Evolutionary conservation across 2,113 vertebrate genomes (phyloP), one percentile per base, ranked within the genome.

Genomic region (Cathartes aura): DNA sequence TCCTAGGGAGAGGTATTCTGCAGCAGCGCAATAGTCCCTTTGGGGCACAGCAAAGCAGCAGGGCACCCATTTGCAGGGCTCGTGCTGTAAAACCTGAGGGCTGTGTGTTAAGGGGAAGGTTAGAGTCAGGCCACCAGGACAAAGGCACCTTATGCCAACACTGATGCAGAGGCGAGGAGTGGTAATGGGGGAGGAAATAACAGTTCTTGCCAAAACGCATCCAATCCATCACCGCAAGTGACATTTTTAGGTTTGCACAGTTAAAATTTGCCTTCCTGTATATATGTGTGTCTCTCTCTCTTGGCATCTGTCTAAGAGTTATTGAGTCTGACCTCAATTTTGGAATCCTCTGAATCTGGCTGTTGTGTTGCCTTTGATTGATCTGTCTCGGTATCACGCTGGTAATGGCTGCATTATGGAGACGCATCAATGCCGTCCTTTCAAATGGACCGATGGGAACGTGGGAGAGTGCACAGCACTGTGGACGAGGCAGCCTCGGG

Each of bases 401-500:
- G 94, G 83, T 94, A 96, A 97, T 94, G 93, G 91, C 75, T 79
- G 85, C 94, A 83, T 95, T 91, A 94, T 86, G 50, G 94, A 94
- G 89, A 16, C 67, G 82, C 91, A 68, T 94, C 96, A 95, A 87
- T 96, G 87, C 84, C 73, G 45, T 92, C 58, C 91, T 97, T 95
- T 95, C 73, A 95, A 10, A 71, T 0, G 10, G 63, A 6, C 81
- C 0, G 30, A 53, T 64, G 30, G 84, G 52, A 62, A 73, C 0
- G 3, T 70, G 92, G 74, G 12, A 73, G 73, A 80, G 50, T 26
- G n/a, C 94, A 50, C 62, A 55, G 72, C 4, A 18, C 79, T 58
- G 67, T 11, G 60, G 67, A 1, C 76, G 47, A 71, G 80, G 81
- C 87, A 63, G 93, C 96, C 95, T 67, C 78, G 3, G 87, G 92